Base-by-base conservation (phyloP, 2,797 vertebrate genomes). In the Artibeus lituratus region DNA sequence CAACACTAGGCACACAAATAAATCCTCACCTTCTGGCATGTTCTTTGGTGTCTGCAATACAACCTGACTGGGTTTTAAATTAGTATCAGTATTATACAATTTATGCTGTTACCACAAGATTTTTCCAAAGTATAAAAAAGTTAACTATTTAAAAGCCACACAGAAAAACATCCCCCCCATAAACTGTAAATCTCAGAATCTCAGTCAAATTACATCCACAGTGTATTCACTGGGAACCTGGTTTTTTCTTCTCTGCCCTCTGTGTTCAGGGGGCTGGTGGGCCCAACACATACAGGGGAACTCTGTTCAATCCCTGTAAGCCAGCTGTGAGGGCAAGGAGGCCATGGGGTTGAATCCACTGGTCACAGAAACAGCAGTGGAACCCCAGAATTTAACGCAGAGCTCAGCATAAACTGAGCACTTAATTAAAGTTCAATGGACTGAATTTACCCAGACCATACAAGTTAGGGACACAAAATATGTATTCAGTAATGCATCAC, bases 41-140 rank as follows among this genome's bases (percentile, higher is more conserved):
- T 91, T 94, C 44, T 89, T 92, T 78, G 87, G 73, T 92, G 76
- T 84, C 32, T 94, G 32, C n/a, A 42, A n/a, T 10, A 14, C 53
- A 73, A 85, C 37, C 65, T 47, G 55, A 32, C 29, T 76, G 44
- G 18, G 16, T 81, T 94, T 81, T 78, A 49, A 89, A 24, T 74
- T 47, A 67, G 15, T 59, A 51, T 55, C 22, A 53, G 55, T 49
- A 70, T 51, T 49, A 74, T 51, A 69, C 77, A 86, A 96, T 59
- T 83, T 65, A 90, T 76, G 47, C n/a, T 87, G 3, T 86, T 65
- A 95, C 35, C 26, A 37, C 62, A 24, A 91, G 14, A 4, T 37
- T 96, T 94, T 85, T 86, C 37, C 16, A 85, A 74, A 4, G 21
- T 32, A 72, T n/a, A 6, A 24, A 47, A 70, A 70, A 57, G n/a